Conservation (phyloP, 2,113 vertebrate genomes). For the Phaethon lepturus region DNA sequence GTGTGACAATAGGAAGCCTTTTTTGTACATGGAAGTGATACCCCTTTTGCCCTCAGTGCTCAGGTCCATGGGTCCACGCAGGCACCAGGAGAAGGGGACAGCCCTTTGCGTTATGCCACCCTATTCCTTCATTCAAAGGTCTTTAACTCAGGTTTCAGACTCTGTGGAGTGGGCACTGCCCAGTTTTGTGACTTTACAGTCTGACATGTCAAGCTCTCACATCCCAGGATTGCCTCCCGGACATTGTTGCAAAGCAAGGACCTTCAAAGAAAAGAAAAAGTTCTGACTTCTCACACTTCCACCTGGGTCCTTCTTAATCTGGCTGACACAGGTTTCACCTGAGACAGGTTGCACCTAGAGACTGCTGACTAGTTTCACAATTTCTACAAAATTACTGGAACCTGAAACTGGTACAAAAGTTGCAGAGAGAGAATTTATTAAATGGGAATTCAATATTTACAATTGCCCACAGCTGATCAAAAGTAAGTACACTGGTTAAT, state of each 20-base stretch:
- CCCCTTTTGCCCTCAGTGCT: not conserved
- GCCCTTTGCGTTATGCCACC: not conserved
- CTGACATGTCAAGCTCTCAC: not conserved
- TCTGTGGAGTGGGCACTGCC: too few relatives aligned
- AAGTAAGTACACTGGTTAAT: not conserved
- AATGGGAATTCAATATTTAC: not conserved
- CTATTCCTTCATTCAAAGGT: not conserved
- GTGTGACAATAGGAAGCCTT: not conserved
- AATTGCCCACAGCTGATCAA: not conserved
- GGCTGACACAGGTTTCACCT: not conserved
- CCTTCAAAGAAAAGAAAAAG: not conserved
- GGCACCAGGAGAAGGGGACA: not conserved
- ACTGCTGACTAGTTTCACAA: not conserved
- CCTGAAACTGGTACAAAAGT: not conserved
- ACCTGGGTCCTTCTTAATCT: not conserved
- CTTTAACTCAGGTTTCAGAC: not conserved
- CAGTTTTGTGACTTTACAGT: not conserved
- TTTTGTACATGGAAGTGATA: not conserved
- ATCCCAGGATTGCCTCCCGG: not conserved
- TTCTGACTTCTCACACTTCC: not conserved
- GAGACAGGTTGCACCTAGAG: too few relatives aligned
- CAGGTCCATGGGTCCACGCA: not conserved
- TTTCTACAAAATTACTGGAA: not conserved
- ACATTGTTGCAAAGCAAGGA: not conserved
- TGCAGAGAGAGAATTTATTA: not conserved